Evolutionary conservation across 2,797 vertebrate species (phyloP), one percentile per base, ranked within the genome.

Genomic region (Sciurus carolinensis): DNA sequence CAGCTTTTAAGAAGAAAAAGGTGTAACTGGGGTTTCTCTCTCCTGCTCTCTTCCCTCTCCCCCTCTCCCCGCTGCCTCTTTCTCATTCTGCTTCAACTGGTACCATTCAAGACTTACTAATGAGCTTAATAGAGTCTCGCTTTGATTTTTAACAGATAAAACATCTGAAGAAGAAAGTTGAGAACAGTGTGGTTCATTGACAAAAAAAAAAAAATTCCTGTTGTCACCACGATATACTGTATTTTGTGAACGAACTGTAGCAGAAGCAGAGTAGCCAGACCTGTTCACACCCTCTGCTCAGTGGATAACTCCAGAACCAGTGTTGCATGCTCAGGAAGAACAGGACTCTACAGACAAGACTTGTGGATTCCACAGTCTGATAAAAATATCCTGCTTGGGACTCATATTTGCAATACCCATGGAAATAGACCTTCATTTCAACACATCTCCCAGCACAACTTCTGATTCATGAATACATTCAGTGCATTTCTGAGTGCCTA

Each of bases 41-140:
- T 30, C 7, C 26, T 50, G 39, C 26, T 73, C 6, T 24, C 62
- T 1, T 36, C 5, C 47, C 30, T 84, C 2, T 57, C 18, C 26
- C 18, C 30, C 5, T 10, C 20, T 30, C 2, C 10, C 28, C 77
- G 5, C 52, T 47, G 44, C 44, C 59, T 14, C 12, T 33, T 64
- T n/a, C 20, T n/a, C 50, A 75, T 44, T 52, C 77, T 47, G 28
- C 50, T 73, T 75, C 28, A 52, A 36, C 28, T 93, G 44, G 57
- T 62, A 87, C 72, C 52, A 90, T 77, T 77, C 92, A 79, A 64
- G 73, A 90, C 36, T 84, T 80, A n/a, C 50, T 80, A 59, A 92
- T 86, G 93, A 90, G 33, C 50, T 83, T 89, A 81, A 75, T 22
- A 52, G 77, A 85, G 76, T 28, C 79, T 87, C 79, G n/a, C 75